phyloP scores from a whole-genome alignment of 2,797 vertebrate genomes.

The Takifugu ocellatus region DNA sequence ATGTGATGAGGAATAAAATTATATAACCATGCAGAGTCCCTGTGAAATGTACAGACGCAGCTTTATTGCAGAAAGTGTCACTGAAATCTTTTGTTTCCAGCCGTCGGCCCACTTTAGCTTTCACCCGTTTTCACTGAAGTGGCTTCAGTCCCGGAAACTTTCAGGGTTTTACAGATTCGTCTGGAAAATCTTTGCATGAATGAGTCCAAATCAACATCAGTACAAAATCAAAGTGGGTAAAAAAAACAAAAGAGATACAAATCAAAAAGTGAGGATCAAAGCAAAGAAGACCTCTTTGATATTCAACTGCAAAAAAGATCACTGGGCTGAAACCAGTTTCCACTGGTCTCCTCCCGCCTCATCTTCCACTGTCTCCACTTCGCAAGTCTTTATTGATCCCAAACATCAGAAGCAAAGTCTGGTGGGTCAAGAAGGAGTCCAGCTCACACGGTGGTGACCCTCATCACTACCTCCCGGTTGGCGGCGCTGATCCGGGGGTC shows the following conservation, averaged over 20 bases:
- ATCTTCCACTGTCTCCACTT: slow-evolving; percentile 8
- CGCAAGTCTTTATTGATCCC: not conserved
- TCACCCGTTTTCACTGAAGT: too few relatives aligned
- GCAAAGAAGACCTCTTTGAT: slow-evolving; percentile 63
- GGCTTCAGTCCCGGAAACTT: slow-evolving; percentile 42
- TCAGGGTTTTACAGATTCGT: slow-evolving; percentile 46
- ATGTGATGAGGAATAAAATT: slow-evolving; percentile 78
- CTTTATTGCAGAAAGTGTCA: slow-evolving; percentile 89
- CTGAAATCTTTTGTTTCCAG: slow-evolving; percentile 74
- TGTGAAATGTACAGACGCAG: slow-evolving; percentile 86
- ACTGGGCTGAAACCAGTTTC: slow-evolving; percentile 35
- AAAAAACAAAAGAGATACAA: slow-evolving; percentile 65
- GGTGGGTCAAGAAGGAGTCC: slow-evolving; percentile 3
- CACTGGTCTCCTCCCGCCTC: slow-evolving; percentile 21
- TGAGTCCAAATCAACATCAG: slow-evolving; percentile 64
- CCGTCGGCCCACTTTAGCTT: slow-evolving; percentile 10
- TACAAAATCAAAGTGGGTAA: slow-evolving; percentile 75
- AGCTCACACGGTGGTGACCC: slow-evolving; percentile 90
- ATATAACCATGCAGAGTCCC: slow-evolving; percentile 89
- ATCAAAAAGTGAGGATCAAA: slow-evolving; percentile 63
- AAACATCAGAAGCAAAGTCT: slow-evolving; percentile 6
- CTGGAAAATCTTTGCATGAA: slow-evolving; percentile 59
- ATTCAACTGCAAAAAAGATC: too few relatives aligned
- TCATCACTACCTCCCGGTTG: slow-evolving; percentile 92
- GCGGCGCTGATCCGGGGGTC: slow-evolving; percentile 82